Conservation (phyloP, 2,113 vertebrate species). For the Periophthalmodon schlosseri region DNA sequence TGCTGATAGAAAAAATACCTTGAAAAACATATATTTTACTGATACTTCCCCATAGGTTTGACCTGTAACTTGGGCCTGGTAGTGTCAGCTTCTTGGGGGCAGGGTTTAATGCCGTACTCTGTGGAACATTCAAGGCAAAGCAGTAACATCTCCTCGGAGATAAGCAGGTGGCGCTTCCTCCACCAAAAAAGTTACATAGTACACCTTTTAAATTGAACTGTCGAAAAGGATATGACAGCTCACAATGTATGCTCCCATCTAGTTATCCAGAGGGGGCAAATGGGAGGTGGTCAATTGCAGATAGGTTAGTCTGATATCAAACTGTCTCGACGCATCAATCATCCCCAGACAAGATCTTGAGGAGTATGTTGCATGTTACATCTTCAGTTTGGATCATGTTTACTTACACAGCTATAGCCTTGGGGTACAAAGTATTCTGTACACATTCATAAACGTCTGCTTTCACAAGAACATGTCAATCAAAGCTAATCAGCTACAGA, state of each 20-base stretch:
- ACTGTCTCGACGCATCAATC: constrained; percentile 25
- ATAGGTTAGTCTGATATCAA: constrained; percentile 36
- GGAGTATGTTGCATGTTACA: constrained; percentile 8
- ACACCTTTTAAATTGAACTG: not conserved
- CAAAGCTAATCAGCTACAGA: constrained; percentile 34
- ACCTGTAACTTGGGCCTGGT: no score
- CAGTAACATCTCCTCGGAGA: no score
- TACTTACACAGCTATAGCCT: constrained; percentile 6
- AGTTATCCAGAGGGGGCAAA: not conserved
- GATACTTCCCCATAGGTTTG: no score
- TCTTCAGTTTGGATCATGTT: constrained; percentile 30
- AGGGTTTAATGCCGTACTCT: no score
- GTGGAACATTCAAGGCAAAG: no score
- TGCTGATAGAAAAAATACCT: not conserved
- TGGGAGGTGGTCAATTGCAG: constrained; percentile 28
- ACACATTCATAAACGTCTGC: constrained; percentile 17
- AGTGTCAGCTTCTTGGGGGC: no score
- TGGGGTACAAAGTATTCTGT: constrained; percentile 13
- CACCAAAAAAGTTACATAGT: not conserved
- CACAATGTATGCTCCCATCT: no score
- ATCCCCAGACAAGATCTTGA: constrained; percentile 15
- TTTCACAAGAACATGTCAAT: constrained; percentile 37
- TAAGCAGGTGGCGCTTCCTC: no score
- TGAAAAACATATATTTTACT: no score
- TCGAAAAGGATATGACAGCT: no score